Base-by-base conservation (phyloP, 2,797 vertebrate genomes). In the Enteromius viviparus region DNA sequence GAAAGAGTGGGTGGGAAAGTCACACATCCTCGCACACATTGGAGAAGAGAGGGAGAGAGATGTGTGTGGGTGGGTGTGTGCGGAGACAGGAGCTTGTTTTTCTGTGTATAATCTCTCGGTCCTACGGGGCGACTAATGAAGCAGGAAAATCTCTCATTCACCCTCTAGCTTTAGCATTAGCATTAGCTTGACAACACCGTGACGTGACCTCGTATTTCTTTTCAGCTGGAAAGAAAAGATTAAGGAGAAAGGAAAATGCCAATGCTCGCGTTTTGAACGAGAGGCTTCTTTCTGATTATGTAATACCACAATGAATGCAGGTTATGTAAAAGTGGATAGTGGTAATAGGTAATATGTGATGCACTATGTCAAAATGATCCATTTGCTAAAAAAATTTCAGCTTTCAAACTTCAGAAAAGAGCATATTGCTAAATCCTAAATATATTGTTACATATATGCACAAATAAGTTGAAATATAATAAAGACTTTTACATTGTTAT, bases 71-170 rank as follows among this genome's bases (percentile, higher is more conserved):
- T 87, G 91, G 53, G 91, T 93, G 91, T 91, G 90, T 82, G 89
- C 23, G 53, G 90, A 92, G 91, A 91, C 89, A 91, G 91, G 88
- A 92, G 91, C 88, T 91, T 92, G 87, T 93, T 91, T 89, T 86
- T 87, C 90, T 90, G 84, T 82, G 84, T 90, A 87, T 92, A 91
- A 92, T 92, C 88, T 89, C 88, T 87, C 37, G 9, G 88, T 86
- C 75, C 89, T 83, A 80, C 37, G 49, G 80, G 69, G 80, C 15
- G 19, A 86, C 85, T 84, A 87, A 88, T 80, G 70, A 88, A 85
- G 76, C 75, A 66, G 37, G 81, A 78, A 81, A 79, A 84, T 83
- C 58, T 78, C 81, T 66, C 76, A 74, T 69, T 70, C 82, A 66
- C 72, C 78, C 74, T 62, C 17, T 65, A 76, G 69, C 42, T 75